Evolutionary conservation across 1,140 invertebrate genomes (phyloP).

Genomic region (Panagrolaimus sp.): DNA sequence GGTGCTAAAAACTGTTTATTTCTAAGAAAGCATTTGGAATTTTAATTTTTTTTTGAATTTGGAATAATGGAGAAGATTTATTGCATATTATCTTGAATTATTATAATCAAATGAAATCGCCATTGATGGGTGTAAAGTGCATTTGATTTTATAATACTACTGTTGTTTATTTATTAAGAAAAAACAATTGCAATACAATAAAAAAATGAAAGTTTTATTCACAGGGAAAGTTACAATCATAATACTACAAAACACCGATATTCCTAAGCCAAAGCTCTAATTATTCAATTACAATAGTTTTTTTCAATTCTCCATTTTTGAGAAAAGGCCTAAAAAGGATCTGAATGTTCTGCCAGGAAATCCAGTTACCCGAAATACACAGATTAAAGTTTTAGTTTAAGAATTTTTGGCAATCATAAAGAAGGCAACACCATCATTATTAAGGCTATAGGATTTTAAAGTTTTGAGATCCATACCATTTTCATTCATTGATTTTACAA

Average conservation of each 20-base stretch:
- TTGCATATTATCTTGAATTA: too few species aligned
- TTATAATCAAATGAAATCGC: background rate
- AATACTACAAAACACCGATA: background rate
- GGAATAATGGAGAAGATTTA: too few species aligned
- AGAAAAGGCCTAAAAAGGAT: too few species aligned
- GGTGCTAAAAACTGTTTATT: too few species aligned
- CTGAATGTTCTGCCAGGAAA: too few species aligned
- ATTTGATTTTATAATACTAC: background rate
- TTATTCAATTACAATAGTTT: too few species aligned
- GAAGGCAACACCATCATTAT: conserved; percentile 36
- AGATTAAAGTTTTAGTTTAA: background rate
- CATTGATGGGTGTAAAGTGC: background rate
- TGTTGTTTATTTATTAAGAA: background rate
- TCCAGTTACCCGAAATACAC: too few species aligned
- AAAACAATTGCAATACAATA: conserved; percentile 1
- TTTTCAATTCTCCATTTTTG: too few species aligned
- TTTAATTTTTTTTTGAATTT: too few species aligned
- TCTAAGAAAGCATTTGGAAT: too few species aligned
- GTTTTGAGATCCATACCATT: conserved; percentile 35
- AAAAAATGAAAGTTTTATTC: background rate
- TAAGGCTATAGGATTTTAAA: conserved; percentile 34
- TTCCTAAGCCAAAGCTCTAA: too few species aligned
- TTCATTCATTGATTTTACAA: conserved; percentile 26
- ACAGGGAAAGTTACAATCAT: conserved; percentile 3
- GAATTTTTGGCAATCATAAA: conserved; percentile 39